Percentiles rank a stretch among this genome's conserved stretches.
Conservation (phyloP, 1,140 invertebrate species). For the Listronotus oregonensis region DNA sequence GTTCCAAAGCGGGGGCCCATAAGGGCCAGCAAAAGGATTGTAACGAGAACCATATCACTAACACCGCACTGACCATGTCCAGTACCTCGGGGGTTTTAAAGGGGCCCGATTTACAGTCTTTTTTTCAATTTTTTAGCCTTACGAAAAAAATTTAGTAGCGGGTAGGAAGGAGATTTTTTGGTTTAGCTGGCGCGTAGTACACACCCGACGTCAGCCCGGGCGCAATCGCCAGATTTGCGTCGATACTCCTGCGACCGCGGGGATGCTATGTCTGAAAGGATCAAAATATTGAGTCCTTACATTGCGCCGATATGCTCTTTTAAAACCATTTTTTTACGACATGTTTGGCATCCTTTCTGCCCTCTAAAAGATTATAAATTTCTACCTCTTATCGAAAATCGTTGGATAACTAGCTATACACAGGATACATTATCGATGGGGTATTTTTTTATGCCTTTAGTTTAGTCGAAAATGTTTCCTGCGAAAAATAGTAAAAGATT, state of each 20-base stretch:
- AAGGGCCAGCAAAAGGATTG: constrained; percentile 43
- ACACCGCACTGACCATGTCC: constrained; percentile 9
- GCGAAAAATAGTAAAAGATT: no score
- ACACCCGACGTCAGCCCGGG: constrained; percentile 26
- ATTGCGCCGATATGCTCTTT: no score
- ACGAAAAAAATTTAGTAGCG: constrained; percentile 24
- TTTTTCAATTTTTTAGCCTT: constrained; percentile 10
- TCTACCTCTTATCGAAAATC: no score
- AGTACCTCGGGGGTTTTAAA: neutral
- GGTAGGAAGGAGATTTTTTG: constrained; percentile 19
- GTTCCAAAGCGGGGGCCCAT: constrained; percentile 60
- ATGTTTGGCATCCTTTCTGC: no score
- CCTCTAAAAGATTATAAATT: no score
- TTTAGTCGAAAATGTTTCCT: no score
- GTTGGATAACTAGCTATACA: no score
- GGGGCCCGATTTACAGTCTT: constrained; percentile 11
- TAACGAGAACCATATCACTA: constrained; percentile 33
- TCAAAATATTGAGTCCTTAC: no score
- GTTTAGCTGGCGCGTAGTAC: constrained; percentile 32
- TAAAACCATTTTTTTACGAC: no score
- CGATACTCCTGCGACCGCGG: constrained; percentile 28
- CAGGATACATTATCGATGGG: no score
- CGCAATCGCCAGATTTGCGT: constrained; percentile 27
- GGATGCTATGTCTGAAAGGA: no score
- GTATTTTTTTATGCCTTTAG: no score